phyloP scores from a whole-genome alignment of 1,140 invertebrate species.

The Calliphora vicina region DNA sequence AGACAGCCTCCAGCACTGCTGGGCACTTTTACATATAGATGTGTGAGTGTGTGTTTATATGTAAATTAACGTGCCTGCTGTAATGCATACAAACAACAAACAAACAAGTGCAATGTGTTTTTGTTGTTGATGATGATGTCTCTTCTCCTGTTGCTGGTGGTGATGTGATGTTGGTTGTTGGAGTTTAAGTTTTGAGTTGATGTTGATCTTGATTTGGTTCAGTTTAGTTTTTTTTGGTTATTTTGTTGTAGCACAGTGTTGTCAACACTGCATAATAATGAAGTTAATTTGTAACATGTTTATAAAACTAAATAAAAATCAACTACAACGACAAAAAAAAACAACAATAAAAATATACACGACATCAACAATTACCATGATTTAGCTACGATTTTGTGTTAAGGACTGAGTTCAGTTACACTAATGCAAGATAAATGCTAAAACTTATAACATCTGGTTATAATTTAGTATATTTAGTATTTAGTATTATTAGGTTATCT shows the following conservation, averaged over 20 bases:
- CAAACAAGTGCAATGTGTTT: slow-evolving; percentile 22
- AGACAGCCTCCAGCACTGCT: neutral
- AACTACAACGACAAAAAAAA: neutral
- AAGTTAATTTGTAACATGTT: slow-evolving; percentile 31
- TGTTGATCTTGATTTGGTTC: slow-evolving; percentile 31
- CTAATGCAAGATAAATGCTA: neutral
- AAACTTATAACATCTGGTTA: no score
- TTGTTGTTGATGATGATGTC: neutral
- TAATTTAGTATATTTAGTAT: no score
- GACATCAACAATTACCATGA: neutral
- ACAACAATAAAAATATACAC: neutral
- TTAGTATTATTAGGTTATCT: no score
- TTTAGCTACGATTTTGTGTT: neutral
- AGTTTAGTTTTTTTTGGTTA: slow-evolving; percentile 3
- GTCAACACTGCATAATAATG: slow-evolving; percentile 34
- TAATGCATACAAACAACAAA: slow-evolving; percentile 24
- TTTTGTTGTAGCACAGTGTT: slow-evolving; percentile 7
- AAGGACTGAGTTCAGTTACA: no score
- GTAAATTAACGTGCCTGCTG: slow-evolving; percentile 17
- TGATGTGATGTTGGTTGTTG: neutral
- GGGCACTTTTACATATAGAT: neutral
- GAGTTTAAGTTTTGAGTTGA: slow-evolving; percentile 8
- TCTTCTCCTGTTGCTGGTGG: neutral
- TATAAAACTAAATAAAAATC: slow-evolving; percentile 21
- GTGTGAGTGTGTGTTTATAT: neutral